Conservation (phyloP, 2,797 vertebrate species). For the Cynodonichthys magdalenae region DNA sequence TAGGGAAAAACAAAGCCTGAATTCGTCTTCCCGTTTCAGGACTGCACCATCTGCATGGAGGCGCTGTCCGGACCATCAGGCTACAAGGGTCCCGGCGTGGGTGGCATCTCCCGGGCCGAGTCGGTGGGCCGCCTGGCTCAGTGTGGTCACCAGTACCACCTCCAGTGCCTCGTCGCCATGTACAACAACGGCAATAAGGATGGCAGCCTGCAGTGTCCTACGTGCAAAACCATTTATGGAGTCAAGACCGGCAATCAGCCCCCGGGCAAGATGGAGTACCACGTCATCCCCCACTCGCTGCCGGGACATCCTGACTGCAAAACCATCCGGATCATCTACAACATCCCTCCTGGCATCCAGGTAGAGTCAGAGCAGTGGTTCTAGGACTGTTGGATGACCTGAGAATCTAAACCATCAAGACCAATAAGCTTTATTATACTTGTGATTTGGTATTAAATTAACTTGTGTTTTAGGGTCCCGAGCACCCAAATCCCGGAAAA, state of each 20-base stretch:
- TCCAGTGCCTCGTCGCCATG: slow-evolving; percentile 96
- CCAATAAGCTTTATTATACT: neutral
- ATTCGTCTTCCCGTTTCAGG: slow-evolving; percentile 72
- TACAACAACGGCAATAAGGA: slow-evolving; percentile 99
- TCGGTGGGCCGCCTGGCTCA: slow-evolving; percentile 90
- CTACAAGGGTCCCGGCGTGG: slow-evolving; percentile 89
- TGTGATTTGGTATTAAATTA: neutral
- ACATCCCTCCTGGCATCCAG: slow-evolving; percentile 96
- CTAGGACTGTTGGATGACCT: neutral
- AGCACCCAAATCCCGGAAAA: slow-evolving; percentile 94
- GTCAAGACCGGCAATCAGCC: slow-evolving; percentile 97
- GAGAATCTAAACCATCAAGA: no score
- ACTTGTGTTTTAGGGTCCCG: slow-evolving; percentile 82
- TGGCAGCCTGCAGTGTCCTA: slow-evolving; percentile 95
- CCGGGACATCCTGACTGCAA: slow-evolving; percentile 95
- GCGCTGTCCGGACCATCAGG: slow-evolving; percentile 89
- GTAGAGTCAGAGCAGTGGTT: slow-evolving; percentile 58
- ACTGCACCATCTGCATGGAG: slow-evolving; percentile 97
- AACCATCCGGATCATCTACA: slow-evolving; percentile 97
- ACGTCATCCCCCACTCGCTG: slow-evolving; percentile 94
- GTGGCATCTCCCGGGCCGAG: slow-evolving; percentile 82
- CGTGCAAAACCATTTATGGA: slow-evolving; percentile 97
- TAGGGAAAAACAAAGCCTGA: neutral
- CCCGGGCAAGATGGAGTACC: slow-evolving; percentile 98
- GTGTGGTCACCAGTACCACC: slow-evolving; percentile 92